Base-by-base conservation (phyloP, 2,888 invertebrate species). In the Zaprionus obscuricornis region DNA sequence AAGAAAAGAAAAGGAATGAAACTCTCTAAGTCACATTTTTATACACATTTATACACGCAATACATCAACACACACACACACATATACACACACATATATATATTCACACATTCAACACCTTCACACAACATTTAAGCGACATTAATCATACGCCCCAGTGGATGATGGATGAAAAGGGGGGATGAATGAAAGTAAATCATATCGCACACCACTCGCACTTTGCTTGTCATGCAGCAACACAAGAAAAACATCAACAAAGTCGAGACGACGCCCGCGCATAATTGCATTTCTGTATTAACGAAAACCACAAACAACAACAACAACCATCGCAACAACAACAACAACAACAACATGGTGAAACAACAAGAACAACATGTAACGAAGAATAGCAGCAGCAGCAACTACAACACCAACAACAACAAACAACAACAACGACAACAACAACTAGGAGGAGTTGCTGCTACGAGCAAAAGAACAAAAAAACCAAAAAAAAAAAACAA, bases 211-310 rank as follows among this genome's bases (percentile, higher is more conserved):
- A 63, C 54, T 55, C 84, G 76, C 79, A 84, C 84, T 84, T 79
- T 85, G 85, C 85, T 82, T 81, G 79, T 79, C 79, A 79, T 58
- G 81, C 81, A 77, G 74, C 84, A 74, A 81, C 72, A 69, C 42
- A 78, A 67, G 63, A 66, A n/a, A 76, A 74, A 70, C 83, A 87
- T 47, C 83, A 75, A 77, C 59, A 55, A 81, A 77, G 70, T 74
- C 65, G 83, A 85, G 85, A 86, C 71, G 85, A 82, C 82, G 66
- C 63, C 66, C 73, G 79, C 69, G 79, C 59, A 77, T 66, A 82
- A 84, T 76, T 85, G 83, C 85, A 81, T 85, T 83, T 82, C 79
- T 82, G 82, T 82, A 85, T 83, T 72, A 81, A 74, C 54, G 34
- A 45, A 16, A 34, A 46, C 43, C 29, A 37, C 39, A 31, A 56